phyloP scores from a whole-genome alignment of 2,113 vertebrate species.

The Scalopus aquaticus region DNA sequence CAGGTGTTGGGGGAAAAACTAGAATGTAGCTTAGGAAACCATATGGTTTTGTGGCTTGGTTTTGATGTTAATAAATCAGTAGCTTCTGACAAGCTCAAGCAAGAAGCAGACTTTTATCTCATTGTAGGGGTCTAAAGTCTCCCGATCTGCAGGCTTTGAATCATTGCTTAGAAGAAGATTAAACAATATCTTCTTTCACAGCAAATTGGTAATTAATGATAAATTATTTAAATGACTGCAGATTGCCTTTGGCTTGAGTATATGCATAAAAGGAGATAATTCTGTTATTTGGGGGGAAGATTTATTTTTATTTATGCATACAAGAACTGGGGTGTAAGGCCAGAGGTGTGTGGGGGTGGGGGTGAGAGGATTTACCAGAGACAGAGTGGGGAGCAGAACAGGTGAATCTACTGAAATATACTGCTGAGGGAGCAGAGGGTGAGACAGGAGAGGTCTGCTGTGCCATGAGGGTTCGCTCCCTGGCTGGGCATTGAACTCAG shows the following conservation, averaged over 20 bases:
- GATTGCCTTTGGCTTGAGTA: slow-evolving; percentile 10
- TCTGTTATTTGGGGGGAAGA: too few relatives aligned
- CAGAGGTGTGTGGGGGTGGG: too few relatives aligned
- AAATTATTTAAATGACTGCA: slow-evolving; percentile 56
- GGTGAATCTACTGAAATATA: too few relatives aligned
- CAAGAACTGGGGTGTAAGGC: too few relatives aligned
- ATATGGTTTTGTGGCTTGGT: neutral
- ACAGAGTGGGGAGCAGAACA: too few relatives aligned
- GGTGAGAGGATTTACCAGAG: too few relatives aligned
- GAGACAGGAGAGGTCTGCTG: too few relatives aligned
- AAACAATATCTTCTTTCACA: slow-evolving; percentile 44
- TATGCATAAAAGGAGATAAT: neutral
- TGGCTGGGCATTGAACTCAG: too few relatives aligned
- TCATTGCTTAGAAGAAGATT: slow-evolving; percentile 17
- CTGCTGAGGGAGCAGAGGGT: too few relatives aligned
- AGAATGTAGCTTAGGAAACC: neutral
- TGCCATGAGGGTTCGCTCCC: too few relatives aligned
- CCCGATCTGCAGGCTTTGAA: neutral
- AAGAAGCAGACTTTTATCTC: neutral
- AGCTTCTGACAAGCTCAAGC: neutral
- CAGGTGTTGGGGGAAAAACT: neutral
- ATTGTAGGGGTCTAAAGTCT: neutral
- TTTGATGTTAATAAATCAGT: slow-evolving; percentile 27
- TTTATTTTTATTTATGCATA: too few relatives aligned
- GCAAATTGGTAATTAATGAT: slow-evolving; percentile 38